A percentile compares a stretch with the other conserved stretches of the same genome.
These are phyloP conservation scores for Forbesichthys agassizii DNA, from an alignment of 2,113 vertebrate genomes.

Conservation along the genomic window DNA sequence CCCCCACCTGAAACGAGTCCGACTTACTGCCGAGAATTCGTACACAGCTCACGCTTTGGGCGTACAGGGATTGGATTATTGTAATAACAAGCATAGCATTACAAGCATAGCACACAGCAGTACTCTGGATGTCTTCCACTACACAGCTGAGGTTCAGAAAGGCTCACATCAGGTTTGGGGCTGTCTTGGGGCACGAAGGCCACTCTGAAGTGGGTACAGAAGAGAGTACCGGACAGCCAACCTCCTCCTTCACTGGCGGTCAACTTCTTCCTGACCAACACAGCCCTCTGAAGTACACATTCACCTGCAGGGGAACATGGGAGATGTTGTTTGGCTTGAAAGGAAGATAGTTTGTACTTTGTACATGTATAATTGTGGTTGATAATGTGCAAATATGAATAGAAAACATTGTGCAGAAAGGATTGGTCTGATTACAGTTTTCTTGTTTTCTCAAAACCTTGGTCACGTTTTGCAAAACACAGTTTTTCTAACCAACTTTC, in stretches of 20 bases:
- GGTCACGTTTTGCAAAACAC: too few relatives aligned
- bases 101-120: not conserved
- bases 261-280: conserved; percentile 79
- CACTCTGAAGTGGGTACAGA: conserved; percentile 87
- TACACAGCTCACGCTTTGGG: too few relatives aligned
- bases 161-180: conserved; percentile 73
- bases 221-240: conserved; percentile 83
- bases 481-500: too few relatives aligned
- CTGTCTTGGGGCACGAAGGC: conserved; percentile 82
- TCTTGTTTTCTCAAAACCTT: too few relatives aligned
- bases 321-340: fast-evolving
- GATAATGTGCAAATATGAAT: too few relatives aligned
- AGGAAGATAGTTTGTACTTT: not conserved
- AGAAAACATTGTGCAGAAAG: too few relatives aligned
- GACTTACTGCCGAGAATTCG: too few relatives aligned
- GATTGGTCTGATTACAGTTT: too few relatives aligned
- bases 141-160: not conserved
- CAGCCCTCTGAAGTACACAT: conserved; percentile 76
- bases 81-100: not conserved
- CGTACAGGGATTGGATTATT: not conserved
- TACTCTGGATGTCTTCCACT: not conserved
- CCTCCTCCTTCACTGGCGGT: conserved; percentile 74
- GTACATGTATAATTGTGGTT: not conserved
- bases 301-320: conserved; percentile 56
- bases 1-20: too few relatives aligned